A percentile compares a stretch with the other conserved stretches of the same genome.
These are phyloP conservation scores for Saimiri boliviensis DNA, from an alignment of 2,113 vertebrate species.

Conservation along the genomic window DNA sequence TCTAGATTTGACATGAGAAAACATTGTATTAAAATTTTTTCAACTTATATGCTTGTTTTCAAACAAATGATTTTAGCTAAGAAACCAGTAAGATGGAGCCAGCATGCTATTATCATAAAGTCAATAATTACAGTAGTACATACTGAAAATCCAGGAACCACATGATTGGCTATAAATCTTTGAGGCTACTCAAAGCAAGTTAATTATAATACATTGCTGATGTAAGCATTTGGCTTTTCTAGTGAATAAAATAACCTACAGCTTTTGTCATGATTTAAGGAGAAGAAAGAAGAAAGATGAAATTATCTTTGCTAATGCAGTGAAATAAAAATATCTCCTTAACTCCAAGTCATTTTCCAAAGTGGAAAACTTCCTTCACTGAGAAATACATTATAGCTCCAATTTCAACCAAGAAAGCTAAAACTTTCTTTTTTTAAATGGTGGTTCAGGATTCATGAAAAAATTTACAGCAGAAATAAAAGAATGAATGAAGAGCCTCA, in stretches of 20 bases:
- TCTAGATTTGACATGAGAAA: neutral
- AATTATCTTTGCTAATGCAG: slow-evolving; percentile 23
- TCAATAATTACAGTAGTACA: neutral
- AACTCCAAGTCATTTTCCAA: slow-evolving; percentile 18
- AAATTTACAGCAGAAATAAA: neutral
- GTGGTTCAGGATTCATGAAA: neutral
- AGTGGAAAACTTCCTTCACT: neutral
- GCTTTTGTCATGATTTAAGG: neutral
- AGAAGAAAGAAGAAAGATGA: neutral
- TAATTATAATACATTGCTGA: neutral
- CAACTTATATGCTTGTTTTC: slow-evolving; percentile 31
- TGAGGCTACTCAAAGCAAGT: neutral
- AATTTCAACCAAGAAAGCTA: slow-evolving; percentile 42
- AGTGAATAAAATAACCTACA: neutral
- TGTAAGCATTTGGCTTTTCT: neutral
- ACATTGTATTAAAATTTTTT: neutral
- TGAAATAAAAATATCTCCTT: slow-evolving; percentile 1
- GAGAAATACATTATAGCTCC: neutral
- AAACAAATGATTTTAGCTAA: slow-evolving; percentile 13
- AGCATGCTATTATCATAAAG: neutral
- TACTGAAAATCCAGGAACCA: slow-evolving; percentile 26
- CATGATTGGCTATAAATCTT: neutral
- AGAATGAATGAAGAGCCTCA: neutral
- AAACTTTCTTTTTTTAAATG: neutral
- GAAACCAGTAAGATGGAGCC: neutral